Evolutionary conservation across 2,888 invertebrate species (phyloP).

Genomic region (Leucophora obtusa): DNA sequence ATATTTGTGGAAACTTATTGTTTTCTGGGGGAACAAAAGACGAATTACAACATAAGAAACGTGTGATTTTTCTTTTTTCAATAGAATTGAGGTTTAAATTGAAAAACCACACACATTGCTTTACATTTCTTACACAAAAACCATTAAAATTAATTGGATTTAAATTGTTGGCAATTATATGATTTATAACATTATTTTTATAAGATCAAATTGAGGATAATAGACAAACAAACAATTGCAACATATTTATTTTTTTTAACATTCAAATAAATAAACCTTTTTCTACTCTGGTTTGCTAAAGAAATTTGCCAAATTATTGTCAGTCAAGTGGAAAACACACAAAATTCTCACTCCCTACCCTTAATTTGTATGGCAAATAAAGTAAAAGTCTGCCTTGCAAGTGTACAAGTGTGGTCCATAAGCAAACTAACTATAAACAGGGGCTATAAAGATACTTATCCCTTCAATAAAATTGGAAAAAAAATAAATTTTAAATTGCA

Average conservation of each 20-base stretch:
- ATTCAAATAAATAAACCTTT: constrained; percentile 23
- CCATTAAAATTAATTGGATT: constrained; percentile 69
- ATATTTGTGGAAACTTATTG: constrained; percentile 2
- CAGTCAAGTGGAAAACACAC: constrained; percentile 58
- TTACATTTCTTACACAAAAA: constrained; percentile 4
- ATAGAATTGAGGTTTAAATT: not conserved
- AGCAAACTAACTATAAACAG: constrained; percentile 8
- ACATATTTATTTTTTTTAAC: constrained; percentile 16
- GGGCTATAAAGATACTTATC: not conserved
- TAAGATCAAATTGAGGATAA: constrained; percentile 20
- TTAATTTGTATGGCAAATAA: constrained; percentile 19
- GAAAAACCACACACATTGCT: constrained; percentile 49
- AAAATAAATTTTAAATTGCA: not conserved
- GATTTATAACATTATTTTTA: constrained; percentile 29
- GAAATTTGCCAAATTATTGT: constrained; percentile 5
- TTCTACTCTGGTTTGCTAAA: not conserved
- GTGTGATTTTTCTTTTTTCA: constrained; percentile 7
- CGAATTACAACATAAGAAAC: constrained; percentile 16
- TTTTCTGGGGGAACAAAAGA: not conserved
- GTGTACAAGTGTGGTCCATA: constrained; percentile 56
- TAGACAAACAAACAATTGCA: constrained; percentile 38
- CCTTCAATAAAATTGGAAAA: not conserved
- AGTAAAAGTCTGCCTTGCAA: constrained; percentile 29
- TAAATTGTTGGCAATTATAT: constrained; percentile 73
- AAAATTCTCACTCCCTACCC: constrained; percentile 31